These are phyloP conservation scores for Erinaceus europaeus DNA, from an alignment of 2,113 vertebrate species.

Conservation along the genomic window DNA sequence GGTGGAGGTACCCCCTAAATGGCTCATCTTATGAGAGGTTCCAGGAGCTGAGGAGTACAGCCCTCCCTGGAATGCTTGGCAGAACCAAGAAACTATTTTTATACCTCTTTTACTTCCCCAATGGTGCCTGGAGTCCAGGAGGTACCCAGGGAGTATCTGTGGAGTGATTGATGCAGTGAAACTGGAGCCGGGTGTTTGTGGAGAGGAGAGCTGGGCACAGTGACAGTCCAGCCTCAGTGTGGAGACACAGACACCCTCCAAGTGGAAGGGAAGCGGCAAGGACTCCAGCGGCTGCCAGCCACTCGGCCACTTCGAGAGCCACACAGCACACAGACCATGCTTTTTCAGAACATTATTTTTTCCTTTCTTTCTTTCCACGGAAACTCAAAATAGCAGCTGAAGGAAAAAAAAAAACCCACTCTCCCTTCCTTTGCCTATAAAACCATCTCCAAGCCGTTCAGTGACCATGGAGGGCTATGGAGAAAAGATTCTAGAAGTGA, in stretches of 20 bases:
- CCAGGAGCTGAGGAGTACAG: not conserved
- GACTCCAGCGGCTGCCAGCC: conserved; percentile 13
- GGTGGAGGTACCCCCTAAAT: not conserved
- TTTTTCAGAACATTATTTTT: conserved; percentile 74
- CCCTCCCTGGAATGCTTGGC: not conserved
- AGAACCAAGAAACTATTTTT: not conserved
- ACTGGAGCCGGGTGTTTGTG: not conserved
- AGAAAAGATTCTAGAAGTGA: not conserved
- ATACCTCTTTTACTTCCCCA: not conserved
- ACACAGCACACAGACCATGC: not conserved
- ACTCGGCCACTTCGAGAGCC: not conserved
- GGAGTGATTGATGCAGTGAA: not conserved
- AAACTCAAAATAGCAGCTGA: conserved; percentile 74
- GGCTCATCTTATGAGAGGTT: no score
- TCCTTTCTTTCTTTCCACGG: conserved; percentile 72
- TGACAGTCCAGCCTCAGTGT: not conserved
- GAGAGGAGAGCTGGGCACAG: no score
- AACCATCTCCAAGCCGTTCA: not conserved
- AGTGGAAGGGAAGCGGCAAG: not conserved
- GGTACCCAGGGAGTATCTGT: not conserved
- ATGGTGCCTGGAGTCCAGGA: not conserved
- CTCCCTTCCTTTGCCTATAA: not conserved
- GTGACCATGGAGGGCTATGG: not conserved
- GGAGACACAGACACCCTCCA: not conserved
- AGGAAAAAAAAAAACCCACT: not conserved